phyloP scores from a whole-genome alignment of 2,113 vertebrate species.

The Thermophis baileyi region DNA sequence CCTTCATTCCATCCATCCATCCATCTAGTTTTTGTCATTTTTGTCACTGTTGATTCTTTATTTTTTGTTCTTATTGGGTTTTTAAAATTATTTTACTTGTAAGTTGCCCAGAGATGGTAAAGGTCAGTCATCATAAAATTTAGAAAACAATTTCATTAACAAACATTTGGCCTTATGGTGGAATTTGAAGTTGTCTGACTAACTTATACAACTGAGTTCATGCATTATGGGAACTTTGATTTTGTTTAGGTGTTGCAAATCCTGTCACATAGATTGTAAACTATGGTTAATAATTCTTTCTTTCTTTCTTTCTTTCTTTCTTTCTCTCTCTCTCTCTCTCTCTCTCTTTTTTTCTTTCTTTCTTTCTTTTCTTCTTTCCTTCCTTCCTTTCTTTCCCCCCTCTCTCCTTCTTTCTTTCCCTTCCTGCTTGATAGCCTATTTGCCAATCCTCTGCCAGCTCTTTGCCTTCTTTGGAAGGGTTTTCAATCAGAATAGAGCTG shows the following conservation, averaged over 20 bases:
- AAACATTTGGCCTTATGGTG: background rate
- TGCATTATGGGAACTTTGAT: background rate
- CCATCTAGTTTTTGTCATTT: background rate
- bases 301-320: background rate
- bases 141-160: background rate
- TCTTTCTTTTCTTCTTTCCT: no score
- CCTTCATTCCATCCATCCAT: background rate
- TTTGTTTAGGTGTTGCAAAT: background rate
- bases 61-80: background rate
- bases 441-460: background rate
- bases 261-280: background rate
- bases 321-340: no score
- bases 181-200: background rate
- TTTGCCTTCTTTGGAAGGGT: no score
- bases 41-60: background rate
- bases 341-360: no score
- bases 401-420: background rate
- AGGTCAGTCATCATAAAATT: background rate
- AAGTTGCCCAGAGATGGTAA: background rate
- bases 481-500: no score
- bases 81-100: background rate
- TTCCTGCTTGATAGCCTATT: background rate
- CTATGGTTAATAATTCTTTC: background rate
- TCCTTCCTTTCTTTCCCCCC: no score
- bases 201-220: background rate